Conservation (phyloP, 2,888 invertebrate species). For the Spialia ferax region DNA sequence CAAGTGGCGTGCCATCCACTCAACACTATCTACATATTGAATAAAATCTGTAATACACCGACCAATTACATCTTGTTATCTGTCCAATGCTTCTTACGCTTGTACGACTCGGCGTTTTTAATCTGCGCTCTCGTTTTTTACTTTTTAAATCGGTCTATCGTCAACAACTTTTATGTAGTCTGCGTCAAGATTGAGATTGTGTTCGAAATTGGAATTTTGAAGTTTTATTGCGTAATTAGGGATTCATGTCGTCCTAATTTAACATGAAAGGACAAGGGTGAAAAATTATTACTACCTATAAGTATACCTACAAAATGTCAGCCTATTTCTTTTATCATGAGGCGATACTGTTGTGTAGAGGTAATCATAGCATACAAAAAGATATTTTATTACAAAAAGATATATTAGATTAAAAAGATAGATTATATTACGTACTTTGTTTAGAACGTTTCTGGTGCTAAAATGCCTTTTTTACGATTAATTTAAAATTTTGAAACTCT, state of each 20-base stretch:
- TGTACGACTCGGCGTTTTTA: conserved; percentile 39
- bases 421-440: too few relatives aligned
- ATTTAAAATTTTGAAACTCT: too few relatives aligned
- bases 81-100: conserved; percentile 48
- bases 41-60: conserved; percentile 58
- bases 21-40: conserved; percentile 51
- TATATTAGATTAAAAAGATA: too few relatives aligned
- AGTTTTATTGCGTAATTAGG: conserved; percentile 2
- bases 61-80: conserved; percentile 58
- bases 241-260: neutral
- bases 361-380: too few relatives aligned
- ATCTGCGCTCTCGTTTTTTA: conserved; percentile 34
- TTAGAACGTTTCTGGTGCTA: too few relatives aligned
- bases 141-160: conserved; percentile 38
- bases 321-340: too few relatives aligned
- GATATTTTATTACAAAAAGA: too few relatives aligned
- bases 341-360: too few relatives aligned
- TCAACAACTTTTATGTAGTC: conserved; percentile 32
- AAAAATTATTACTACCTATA: too few relatives aligned
- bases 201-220: conserved; percentile 23
- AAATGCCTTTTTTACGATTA: too few relatives aligned
- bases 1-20: conserved; percentile 52
- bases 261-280: neutral
- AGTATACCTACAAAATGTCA: too few relatives aligned
- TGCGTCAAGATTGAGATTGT: conserved; percentile 20